Conservation (phyloP, 2,113 vertebrate genomes). For the Phyllopteryx taeniolatus region DNA sequence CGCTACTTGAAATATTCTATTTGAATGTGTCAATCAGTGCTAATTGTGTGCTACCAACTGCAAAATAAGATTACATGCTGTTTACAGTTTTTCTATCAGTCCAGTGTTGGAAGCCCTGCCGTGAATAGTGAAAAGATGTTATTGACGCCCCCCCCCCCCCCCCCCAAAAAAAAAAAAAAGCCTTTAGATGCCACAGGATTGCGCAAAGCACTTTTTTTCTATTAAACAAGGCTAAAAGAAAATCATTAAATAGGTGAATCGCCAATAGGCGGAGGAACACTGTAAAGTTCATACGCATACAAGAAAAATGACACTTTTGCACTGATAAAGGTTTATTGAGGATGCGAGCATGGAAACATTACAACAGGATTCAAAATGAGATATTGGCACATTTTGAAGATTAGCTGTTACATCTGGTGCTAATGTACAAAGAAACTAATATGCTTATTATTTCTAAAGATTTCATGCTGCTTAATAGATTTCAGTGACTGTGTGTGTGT, state of each 20-base stretch:
- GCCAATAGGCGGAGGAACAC: background rate
- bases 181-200: background rate
- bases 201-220: background rate
- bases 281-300: background rate
- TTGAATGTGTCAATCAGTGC: conserved; percentile 58
- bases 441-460: conserved; percentile 21
- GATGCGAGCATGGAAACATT: background rate
- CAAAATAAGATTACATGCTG: background rate
- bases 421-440: conserved; percentile 55
- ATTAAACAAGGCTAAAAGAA: background rate
- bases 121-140: background rate
- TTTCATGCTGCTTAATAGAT: conserved; percentile 22
- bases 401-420: conserved; percentile 53
- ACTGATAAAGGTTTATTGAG: background rate
- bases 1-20: conserved; percentile 75
- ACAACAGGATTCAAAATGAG: background rate
- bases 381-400: background rate
- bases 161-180: background rate
- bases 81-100: background rate
- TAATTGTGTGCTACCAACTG: conserved; percentile 28
- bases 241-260: background rate
- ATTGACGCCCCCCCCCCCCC: background rate
- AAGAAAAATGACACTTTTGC: background rate
- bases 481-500: conserved; percentile 31
- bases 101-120: background rate